Evolutionary conservation across 2,888 invertebrate species (phyloP).

Genomic region (Lepidocyrtoides sp.): DNA sequence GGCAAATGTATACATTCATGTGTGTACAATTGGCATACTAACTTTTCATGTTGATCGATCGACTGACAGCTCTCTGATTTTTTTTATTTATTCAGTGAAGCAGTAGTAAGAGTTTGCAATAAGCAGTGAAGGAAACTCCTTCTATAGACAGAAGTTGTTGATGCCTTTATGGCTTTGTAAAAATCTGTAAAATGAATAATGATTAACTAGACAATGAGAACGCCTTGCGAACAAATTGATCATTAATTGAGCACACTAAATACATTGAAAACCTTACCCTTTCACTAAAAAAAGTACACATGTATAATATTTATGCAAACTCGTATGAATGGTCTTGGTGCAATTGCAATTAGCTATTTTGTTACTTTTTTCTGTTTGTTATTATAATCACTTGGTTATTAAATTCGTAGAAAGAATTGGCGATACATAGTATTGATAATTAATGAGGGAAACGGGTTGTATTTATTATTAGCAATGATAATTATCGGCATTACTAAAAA

Average conservation of each 20-base stretch:
- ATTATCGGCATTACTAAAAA: constrained; percentile 47
- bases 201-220: constrained; percentile 35
- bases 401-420: neutral
- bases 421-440: constrained; percentile 55
- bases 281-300: constrained; percentile 21
- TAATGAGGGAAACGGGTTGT: constrained; percentile 71
- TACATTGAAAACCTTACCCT: constrained; percentile 54
- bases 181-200: constrained; percentile 44
- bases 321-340: neutral
- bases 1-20: neutral
- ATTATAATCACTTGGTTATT: constrained; percentile 34
- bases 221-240: constrained; percentile 56
- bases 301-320: neutral
- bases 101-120: neutral
- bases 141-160: constrained; percentile 1
- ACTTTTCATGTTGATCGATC: constrained; percentile 19
- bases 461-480: constrained; percentile 61
- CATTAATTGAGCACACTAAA: constrained; percentile 41
- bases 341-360: constrained; percentile 53
- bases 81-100: too few species aligned
- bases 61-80: neutral
- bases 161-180: constrained; percentile 43
- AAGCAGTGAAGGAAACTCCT: neutral
- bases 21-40: neutral
- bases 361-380: neutral